Conservation (phyloP, 2,797 vertebrate genomes). For the Oophaga sylvatica region DNA sequence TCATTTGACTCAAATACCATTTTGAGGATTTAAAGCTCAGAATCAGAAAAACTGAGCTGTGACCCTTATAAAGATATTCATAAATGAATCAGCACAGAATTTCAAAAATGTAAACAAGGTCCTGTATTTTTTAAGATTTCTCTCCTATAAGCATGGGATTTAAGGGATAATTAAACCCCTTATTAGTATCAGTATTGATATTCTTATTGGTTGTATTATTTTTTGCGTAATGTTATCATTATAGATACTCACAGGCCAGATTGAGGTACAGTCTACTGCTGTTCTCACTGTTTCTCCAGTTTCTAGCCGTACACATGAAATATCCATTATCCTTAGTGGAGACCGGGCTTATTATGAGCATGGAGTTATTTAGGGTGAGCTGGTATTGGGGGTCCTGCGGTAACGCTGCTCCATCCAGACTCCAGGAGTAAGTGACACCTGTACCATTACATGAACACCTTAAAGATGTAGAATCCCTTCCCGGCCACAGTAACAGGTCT, state of each 20-base stretch:
- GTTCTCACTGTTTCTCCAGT: constrained; percentile 9
- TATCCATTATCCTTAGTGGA: constrained; percentile 11
- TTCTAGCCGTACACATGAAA: constrained; percentile 36
- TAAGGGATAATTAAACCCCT: too few species aligned
- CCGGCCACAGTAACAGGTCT: not conserved
- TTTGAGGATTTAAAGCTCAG: too few species aligned
- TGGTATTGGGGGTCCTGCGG: constrained; percentile 21
- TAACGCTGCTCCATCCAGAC: not conserved
- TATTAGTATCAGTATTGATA: not conserved
- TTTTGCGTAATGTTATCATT: not conserved
- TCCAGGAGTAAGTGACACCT: constrained; percentile 47
- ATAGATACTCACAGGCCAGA: constrained; percentile 43
- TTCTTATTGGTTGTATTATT: not conserved
- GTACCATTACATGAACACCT: constrained; percentile 34
- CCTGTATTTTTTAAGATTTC: too few species aligned
- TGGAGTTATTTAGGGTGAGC: not conserved
- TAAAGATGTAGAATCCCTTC: constrained; percentile 23
- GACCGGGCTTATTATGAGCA: constrained; percentile 21
- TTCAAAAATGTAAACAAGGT: too few species aligned
- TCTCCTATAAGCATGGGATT: too few species aligned
- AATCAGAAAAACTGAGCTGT: too few species aligned
- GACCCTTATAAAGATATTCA: too few species aligned
- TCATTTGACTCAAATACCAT: too few species aligned
- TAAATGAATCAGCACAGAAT: too few species aligned
- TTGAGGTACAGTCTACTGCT: constrained; percentile 6